phyloP scores from a whole-genome alignment of 2,888 invertebrate genomes.

The Macrophya annulata region DNA sequence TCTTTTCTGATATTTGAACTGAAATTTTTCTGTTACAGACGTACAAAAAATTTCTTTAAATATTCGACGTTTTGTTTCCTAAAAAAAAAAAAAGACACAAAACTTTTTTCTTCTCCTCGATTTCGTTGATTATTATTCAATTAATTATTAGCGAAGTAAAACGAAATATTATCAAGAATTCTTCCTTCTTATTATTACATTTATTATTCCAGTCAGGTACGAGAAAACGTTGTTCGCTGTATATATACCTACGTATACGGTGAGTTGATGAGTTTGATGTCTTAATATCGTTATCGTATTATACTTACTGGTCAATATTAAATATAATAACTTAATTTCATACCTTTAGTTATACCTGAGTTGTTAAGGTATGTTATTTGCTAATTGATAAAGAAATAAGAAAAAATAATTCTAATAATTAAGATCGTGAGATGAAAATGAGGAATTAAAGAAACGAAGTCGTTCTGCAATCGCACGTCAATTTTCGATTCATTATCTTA shows the following conservation, averaged over 20 bases:
- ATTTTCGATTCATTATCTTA: too few relatives aligned
- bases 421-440: not conserved
- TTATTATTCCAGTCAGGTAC: conserved; percentile 39
- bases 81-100: too few relatives aligned
- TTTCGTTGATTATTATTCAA: not conserved
- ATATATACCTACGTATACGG: too few relatives aligned
- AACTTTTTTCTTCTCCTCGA: not conserved
- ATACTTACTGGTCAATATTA: not conserved
- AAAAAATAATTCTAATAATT: not conserved
- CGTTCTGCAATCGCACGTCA: not conserved
- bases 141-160: not conserved
- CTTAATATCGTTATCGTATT: conserved; percentile 4
- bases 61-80: not conserved
- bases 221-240: not conserved
- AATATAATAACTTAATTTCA: not conserved
- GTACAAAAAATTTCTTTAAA: not conserved
- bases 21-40: not conserved
- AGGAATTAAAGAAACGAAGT: not conserved
- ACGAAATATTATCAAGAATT: conserved; percentile 2
- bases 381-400: not conserved
- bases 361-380: not conserved
- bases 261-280: conserved; percentile 15
- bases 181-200: not conserved
- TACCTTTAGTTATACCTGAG: not conserved
- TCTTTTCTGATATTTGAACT: not conserved